Base-by-base conservation (phyloP, 2,888 invertebrate genomes). In the Globia sparganii region DNA sequence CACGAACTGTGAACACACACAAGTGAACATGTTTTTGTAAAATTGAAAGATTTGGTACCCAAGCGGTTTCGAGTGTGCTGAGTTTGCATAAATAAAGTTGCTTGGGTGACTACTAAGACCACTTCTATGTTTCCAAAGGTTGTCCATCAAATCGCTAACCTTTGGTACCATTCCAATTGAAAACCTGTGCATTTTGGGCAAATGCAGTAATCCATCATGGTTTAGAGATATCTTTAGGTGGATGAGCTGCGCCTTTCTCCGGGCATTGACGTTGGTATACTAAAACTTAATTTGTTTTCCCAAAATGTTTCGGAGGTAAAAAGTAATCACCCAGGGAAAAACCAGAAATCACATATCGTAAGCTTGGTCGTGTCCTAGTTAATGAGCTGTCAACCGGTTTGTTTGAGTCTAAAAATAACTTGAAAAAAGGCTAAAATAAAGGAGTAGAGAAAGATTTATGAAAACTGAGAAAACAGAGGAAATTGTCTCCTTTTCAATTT, bases 201-300 rank as follows among this genome's bases (percentile, higher is more conserved):
- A 67, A 67, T 56, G 37, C 37, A 53, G 15, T 62, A 21, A 80
- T 65, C 62, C 15, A 66, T 76, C 65, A 67, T 82, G 82, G 77
- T 58, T 82, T 66, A 82, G 56, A 77, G 43, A 53, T 46, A 77
- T 40, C 46, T 46, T 46, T 67, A 64, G 31, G 43, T 46, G 59
- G 59, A 70, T 77, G 37, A 65, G 40, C 37, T 43, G 66, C 6
- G 25, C 58, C 69, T 80, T 80, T 80, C 71, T 66, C 79, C 37
- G 40, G 28, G 9, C 72, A 25, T 58, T 80, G 80, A 79, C 79
- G 62, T 37, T 13, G 59, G 59, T 64, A 78, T 18, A 71, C 61
- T 61, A 81, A 82, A 78, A 66, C 43, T 83, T 72, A 72, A 79
- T 72, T 59, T 67, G 53, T 69, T 81, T 75, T 70, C 73, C 84